Conservation (phyloP, 2,113 vertebrate genomes). For the Mesembrinibis cayennensis region DNA sequence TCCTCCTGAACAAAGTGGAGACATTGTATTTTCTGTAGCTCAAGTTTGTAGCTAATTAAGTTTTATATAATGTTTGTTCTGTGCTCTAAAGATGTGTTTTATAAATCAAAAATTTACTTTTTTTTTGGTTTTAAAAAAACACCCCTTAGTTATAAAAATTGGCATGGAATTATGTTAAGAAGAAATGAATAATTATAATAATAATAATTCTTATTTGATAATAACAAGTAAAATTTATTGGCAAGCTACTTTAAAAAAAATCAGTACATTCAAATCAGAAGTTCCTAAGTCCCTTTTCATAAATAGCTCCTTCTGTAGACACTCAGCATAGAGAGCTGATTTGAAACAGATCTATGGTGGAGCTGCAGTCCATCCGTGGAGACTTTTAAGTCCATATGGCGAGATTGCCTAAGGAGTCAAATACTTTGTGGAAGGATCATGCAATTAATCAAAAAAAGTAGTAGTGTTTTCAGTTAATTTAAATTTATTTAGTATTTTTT, state of each 20-base stretch:
- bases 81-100: background rate
- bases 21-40: background rate
- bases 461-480: constrained; percentile 45
- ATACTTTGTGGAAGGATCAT: constrained; percentile 45
- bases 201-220: background rate
- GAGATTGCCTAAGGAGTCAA: constrained; percentile 50
- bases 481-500: constrained; percentile 23
- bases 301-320: background rate
- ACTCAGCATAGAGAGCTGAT: background rate
- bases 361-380: constrained; percentile 47
- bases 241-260: background rate
- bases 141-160: background rate
- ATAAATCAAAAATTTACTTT: background rate
- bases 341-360: constrained; percentile 43
- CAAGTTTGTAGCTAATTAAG: background rate
- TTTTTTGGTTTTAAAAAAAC: background rate
- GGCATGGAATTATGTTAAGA: background rate
- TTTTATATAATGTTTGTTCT: background rate
- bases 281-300: background rate
- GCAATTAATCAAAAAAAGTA: constrained; percentile 52
- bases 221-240: background rate
- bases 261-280: background rate
- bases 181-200: background rate
- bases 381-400: constrained; percentile 49
- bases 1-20: background rate